Base-by-base conservation (phyloP, 2,888 invertebrate species). In the Drosophila merina region DNA sequence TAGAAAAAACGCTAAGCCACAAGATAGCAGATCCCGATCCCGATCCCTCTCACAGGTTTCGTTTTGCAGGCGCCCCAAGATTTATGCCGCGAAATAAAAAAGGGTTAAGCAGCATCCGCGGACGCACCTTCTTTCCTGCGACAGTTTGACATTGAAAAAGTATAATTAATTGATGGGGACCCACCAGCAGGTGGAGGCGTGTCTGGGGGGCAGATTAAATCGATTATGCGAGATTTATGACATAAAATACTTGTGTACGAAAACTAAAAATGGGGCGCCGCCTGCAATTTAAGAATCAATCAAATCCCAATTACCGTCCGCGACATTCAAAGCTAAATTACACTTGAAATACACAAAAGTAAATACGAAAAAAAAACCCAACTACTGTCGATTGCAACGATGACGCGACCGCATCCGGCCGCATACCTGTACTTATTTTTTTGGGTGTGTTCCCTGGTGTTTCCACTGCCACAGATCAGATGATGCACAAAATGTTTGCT, bases 111-210 rank as follows among this genome's bases (percentile, higher is more conserved):
- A 57, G 58, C 54, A 5, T 25, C 7, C 36, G 54, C 47, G 47
- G 59, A 44, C 44, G 44, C 50, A 47, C 59, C 54, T 28, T 44
- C 25, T 55, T 44, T 47, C 20, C 49, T 45, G 59, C 71, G 80
- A 79, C 82, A 79, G 81, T 73, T 82, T 88, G 87, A 88, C 88
- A 82, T 87, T 89, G 86, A 85, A 86, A 81, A 88, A 88, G 76
- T 77, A 76, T 79, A 82, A 89, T 86, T 88, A 88, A 89, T 89
- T 86, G 86, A 78, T 78, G 77, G 80, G 72, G 40, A 40, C 74
- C 75, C 71, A 62, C 67, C 68, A 59, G 76, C 75, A 68, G 57
- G 67, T 71, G 76, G 44, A 36, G 87, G 82, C 77, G 73, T 70
- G 71, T 42, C 71, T 12, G 14, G 31, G 31, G 31, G n/a, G 25